Percentiles rank a stretch among this genome's conserved stretches.
phyloP scores from a whole-genome alignment of 37 sponge, comb jelly and placozoan species.

The Spongia lamella region DNA sequence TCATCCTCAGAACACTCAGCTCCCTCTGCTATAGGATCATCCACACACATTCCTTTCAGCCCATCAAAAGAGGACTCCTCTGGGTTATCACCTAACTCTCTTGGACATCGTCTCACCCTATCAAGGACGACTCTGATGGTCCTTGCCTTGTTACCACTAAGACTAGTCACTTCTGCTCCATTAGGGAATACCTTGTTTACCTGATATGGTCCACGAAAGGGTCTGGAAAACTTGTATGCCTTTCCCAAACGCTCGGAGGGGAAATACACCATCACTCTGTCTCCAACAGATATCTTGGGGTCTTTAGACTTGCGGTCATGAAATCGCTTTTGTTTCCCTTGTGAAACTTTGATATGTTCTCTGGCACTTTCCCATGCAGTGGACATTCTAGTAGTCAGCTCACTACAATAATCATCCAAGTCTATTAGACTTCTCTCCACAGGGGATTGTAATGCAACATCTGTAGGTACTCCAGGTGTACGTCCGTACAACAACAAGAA shows the following conservation, averaged over 20 bases:
- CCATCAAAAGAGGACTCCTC: too few relatives aligned
- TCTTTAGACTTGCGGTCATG: not conserved
- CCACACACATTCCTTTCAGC: too few relatives aligned
- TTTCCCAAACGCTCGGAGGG: constrained; percentile 8
- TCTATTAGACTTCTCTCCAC: not conserved
- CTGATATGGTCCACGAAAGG: constrained; percentile 29
- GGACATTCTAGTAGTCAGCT: not conserved
- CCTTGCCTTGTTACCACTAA: too few relatives aligned
- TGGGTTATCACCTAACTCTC: too few relatives aligned
- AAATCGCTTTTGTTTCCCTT: constrained; percentile 1
- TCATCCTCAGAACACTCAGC: too few relatives aligned
- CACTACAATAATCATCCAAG: constrained; percentile 1
- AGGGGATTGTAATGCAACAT: constrained; percentile 3
- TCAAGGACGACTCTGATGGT: too few relatives aligned
- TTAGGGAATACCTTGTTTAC: not conserved
- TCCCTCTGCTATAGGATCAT: too few relatives aligned
- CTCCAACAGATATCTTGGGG: not conserved
- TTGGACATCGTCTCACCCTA: too few relatives aligned
- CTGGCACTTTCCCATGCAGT: constrained; percentile 16
- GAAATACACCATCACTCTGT: constrained; percentile 16
- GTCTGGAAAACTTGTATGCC: constrained; percentile 28
- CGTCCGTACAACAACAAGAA: constrained; percentile 55
- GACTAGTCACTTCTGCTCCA: too few relatives aligned
- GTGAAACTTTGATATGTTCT: not conserved
- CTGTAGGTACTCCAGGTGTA: constrained; percentile 37